Base-by-base conservation (phyloP, 2,113 vertebrate genomes). In the Muntiacus reevesi region DNA sequence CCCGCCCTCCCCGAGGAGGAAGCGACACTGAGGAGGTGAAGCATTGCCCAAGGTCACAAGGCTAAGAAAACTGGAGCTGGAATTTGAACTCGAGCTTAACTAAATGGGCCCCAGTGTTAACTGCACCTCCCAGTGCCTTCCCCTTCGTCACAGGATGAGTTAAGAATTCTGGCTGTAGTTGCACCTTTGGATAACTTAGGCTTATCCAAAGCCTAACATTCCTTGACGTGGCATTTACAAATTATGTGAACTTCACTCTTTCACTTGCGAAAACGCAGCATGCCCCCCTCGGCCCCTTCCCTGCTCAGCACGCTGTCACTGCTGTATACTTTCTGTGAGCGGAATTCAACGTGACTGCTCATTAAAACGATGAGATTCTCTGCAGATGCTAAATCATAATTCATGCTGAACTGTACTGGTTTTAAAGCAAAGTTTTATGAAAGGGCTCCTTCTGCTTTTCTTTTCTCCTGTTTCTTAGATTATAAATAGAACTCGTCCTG, bases 291-390 rank as follows among this genome's bases (percentile, higher is more conserved):
- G 8, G n/a, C 59, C 78, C 78, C 55, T 17, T 74, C 36, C 40
- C 40, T 78, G 17, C 54, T 90, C 12, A 15, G 52, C 36, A 25
- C 0, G 0, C 50, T 25, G 3, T 19, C 2, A n/a, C 16, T 54
- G 60, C 25, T 6, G 23, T 2, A 0, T 4, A 43, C 12, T 11
- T 33, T 4, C 5, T 0, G 8, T 25, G 67, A 30, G 57, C 1
- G 25, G 36, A 55, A 15, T 47, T 54, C 52, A 33, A 17, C 30
- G 7, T 2, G 19, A 47, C 30, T 47, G 30, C 19, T 55, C 28
- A 3, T n/a, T 36, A 52, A 30, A n/a, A 52, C 7, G 4, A 30
- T 5, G 17, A 9, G 81, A 55, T 30, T 3, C 19, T 14, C 17
- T 52, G 52, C 50, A 16, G 28, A 59, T 57, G 25, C 19, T 59